These are phyloP conservation scores for Subanguina moxae DNA, from an alignment of 1,140 invertebrate species.

Conservation along the genomic window DNA sequence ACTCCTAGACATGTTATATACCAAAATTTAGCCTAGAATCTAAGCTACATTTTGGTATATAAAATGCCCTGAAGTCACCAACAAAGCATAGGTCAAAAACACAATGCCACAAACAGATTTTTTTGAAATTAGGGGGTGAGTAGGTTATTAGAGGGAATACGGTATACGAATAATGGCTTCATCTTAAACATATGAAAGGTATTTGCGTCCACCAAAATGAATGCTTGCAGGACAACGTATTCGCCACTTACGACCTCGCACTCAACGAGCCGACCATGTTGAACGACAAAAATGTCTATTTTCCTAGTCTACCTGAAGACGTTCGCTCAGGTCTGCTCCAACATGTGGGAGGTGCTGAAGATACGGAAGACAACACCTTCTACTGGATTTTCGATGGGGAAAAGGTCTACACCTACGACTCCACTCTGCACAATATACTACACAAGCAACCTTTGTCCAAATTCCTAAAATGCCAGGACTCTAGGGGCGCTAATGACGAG, in stretches of 20 bases:
- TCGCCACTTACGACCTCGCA: slow-evolving; percentile 36
- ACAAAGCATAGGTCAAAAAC: too few relatives aligned
- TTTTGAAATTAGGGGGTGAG: too few relatives aligned
- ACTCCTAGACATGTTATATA: too few relatives aligned
- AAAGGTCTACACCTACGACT: slow-evolving; percentile 17
- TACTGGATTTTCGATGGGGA: slow-evolving; percentile 25
- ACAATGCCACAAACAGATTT: too few relatives aligned
- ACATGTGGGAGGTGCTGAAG: background rate
- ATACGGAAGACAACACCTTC: background rate
- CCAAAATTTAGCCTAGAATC: too few relatives aligned
- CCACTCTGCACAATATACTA: background rate
- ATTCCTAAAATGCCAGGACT: background rate
- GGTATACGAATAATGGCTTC: too few relatives aligned
- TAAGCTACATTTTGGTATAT: too few relatives aligned
- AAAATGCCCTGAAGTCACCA: too few relatives aligned
- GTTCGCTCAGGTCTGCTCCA: slow-evolving; percentile 30
- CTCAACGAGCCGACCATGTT: slow-evolving; percentile 30
- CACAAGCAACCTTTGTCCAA: slow-evolving; percentile 8
- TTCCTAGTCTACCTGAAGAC: slow-evolving; percentile 31
- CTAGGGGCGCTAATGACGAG: too few relatives aligned
- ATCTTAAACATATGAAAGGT: too few relatives aligned
- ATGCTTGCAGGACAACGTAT: slow-evolving; percentile 41
- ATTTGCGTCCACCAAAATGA: too few relatives aligned
- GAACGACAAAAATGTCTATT: slow-evolving; percentile 38
- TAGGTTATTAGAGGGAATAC: too few relatives aligned